Percentiles rank a stretch among this genome's conserved stretches.
Conservation (phyloP, 2,888 invertebrate genomes). For the Dasypolia templi region DNA sequence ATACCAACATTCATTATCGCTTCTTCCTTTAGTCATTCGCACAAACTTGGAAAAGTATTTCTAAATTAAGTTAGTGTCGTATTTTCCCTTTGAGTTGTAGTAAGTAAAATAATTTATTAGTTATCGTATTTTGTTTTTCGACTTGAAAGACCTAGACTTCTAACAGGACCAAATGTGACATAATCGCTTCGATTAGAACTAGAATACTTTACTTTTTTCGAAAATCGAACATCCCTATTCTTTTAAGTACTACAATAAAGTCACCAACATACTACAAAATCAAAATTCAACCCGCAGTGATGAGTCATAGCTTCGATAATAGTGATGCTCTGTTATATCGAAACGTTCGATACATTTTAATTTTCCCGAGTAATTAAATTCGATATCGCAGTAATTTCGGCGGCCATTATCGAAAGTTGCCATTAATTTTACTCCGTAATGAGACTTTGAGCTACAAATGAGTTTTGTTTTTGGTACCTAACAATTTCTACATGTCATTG, state of each 20-base stretch:
- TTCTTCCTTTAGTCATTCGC: not conserved
- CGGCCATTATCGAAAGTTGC: slow-evolving; percentile 57
- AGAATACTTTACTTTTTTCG: not conserved
- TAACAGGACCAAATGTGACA: not conserved
- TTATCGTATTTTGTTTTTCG: not conserved
- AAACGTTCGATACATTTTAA: slow-evolving; percentile 54
- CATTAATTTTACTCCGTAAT: slow-evolving; percentile 53
- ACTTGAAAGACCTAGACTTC: not conserved
- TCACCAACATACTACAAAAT: not conserved
- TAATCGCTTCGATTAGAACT: not conserved
- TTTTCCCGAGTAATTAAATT: slow-evolving; percentile 71
- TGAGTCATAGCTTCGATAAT: slow-evolving; percentile 15
- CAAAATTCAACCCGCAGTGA: slow-evolving; percentile 19
- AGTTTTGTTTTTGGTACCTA: slow-evolving; percentile 48
- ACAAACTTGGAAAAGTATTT: not conserved
- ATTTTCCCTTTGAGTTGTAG: not conserved
- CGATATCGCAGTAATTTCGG: slow-evolving; percentile 68
- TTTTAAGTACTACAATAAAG: not conserved
- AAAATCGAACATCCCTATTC: not conserved
- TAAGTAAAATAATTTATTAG: not conserved
- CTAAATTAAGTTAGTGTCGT: not conserved
- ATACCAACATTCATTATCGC: not conserved
- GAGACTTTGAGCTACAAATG: slow-evolving; percentile 49
- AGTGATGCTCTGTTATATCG: slow-evolving; percentile 42
- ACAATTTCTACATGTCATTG: slow-evolving; percentile 31